These are phyloP conservation scores for Oryzias dopingdopingensis DNA, from an alignment of 2,797 vertebrate species.

Conservation along the genomic window DNA sequence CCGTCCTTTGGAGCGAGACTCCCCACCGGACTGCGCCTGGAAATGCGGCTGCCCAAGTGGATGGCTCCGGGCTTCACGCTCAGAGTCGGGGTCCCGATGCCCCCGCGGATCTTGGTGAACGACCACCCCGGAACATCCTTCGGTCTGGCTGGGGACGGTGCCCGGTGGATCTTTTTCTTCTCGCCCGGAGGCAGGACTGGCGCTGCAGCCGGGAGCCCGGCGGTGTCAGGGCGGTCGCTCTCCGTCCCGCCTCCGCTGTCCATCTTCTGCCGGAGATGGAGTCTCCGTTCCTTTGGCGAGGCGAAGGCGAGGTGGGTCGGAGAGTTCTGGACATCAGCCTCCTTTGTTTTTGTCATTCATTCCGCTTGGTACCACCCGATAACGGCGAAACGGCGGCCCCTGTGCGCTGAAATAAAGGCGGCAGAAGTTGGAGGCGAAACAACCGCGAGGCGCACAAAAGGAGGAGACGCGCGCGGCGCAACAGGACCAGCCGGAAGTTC, in stretches of 20 bases:
- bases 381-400: constrained; percentile 57
- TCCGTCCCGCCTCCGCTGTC: constrained; percentile 76
- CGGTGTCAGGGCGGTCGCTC: constrained; percentile 47
- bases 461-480: constrained; percentile 28
- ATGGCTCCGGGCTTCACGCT: constrained; percentile 75
- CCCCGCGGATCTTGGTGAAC: constrained; percentile 85
- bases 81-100: constrained; percentile 72
- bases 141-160: constrained; percentile 92
- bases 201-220: constrained; percentile 26
- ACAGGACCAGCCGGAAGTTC: constrained; percentile 28
- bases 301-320: constrained; percentile 73
- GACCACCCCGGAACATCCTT: constrained; percentile 91
- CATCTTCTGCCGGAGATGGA: constrained; percentile 80
- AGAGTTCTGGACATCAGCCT: constrained; percentile 78
- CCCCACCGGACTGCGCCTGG: constrained; percentile 73
- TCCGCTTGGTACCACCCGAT: constrained; percentile 62
- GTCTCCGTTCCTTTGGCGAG: constrained; percentile 79
- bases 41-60: constrained; percentile 76
- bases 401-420: constrained; percentile 19
- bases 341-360: constrained; percentile 88
- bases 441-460: constrained; percentile 61
- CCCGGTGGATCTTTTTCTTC: constrained; percentile 88
- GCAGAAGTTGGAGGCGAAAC: constrained; percentile 57
- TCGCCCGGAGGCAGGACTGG: constrained; percentile 54
- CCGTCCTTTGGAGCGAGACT: constrained; percentile 68